A percentile compares a stretch with the other conserved stretches of the same genome.
Conservation (phyloP, 2,113 vertebrate genomes). For the Puntigrus tetrazona region DNA sequence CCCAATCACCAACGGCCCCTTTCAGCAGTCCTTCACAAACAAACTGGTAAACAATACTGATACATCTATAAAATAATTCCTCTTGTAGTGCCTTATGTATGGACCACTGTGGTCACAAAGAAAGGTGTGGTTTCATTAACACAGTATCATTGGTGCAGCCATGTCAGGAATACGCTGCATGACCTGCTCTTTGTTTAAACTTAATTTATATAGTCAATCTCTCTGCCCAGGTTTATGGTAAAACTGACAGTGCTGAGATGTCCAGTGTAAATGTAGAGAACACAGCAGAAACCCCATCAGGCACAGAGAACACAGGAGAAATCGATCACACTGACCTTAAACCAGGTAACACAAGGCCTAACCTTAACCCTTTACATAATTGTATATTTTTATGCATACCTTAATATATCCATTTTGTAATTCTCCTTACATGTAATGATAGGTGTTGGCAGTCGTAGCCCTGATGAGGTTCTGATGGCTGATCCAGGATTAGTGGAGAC, state of each 20-base stretch:
- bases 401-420: neutral
- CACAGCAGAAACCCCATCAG: conserved; percentile 20
- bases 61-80: neutral
- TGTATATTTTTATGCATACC: neutral
- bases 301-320: neutral
- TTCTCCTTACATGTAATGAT: neutral
- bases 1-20: conserved; percentile 48
- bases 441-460: conserved; percentile 22
- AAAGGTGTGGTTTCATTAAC: too few species aligned
- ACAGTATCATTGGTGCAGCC: too few species aligned
- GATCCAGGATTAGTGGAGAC: neutral
- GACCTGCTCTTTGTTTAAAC: too few species aligned
- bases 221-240: conserved; percentile 13
- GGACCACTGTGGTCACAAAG: neutral
- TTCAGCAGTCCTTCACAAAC: conserved; percentile 39
- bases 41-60: conserved; percentile 60
- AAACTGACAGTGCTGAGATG: neutral
- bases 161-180: too few species aligned
- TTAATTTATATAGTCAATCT: neutral
- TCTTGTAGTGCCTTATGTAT: neutral
- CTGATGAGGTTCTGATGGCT: conserved; percentile 5
- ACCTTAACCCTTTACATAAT: too few species aligned
- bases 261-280: neutral
- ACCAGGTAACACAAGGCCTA: conserved; percentile 42
- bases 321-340: neutral